These are phyloP conservation scores for Bergia sp. DNA, from an alignment of 92 coral and sea anemone species.

Conservation along the genomic window DNA sequence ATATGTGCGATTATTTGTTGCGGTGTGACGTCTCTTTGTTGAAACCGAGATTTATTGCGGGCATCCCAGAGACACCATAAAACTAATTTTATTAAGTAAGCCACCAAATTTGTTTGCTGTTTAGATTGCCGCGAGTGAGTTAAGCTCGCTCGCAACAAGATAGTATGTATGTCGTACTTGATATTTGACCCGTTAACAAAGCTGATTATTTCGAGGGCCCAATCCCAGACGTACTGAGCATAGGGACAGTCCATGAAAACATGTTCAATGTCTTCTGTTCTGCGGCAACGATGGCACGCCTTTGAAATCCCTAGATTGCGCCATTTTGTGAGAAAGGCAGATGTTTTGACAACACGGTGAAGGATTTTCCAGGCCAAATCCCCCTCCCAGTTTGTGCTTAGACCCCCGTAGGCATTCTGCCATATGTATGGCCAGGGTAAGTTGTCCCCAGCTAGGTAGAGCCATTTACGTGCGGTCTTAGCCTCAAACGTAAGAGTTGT, in stretches of 20 bases:
- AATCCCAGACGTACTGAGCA: constrained; percentile 24
- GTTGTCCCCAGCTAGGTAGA: constrained; percentile 24
- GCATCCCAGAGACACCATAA: neutral
- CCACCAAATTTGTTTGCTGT: constrained; percentile 3
- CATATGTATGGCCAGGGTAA: constrained; percentile 18
- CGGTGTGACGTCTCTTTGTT: neutral
- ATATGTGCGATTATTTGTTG: neutral
- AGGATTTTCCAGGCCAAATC: too few species aligned
- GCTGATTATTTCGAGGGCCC: neutral
- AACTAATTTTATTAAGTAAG: neutral
- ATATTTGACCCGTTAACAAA: constrained; percentile 1
- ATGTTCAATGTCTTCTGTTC: constrained; percentile 36
- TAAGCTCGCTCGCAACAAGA: constrained; percentile 6
- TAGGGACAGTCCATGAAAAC: too few species aligned
- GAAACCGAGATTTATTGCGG: neutral
- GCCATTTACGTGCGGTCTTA: constrained; percentile 17
- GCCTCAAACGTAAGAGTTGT: neutral
- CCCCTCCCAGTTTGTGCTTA: too few species aligned
- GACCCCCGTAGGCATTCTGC: neutral
- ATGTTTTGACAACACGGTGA: too few species aligned
- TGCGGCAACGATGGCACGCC: constrained; percentile 32
- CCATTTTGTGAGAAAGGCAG: too few species aligned
- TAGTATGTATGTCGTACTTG: neutral
- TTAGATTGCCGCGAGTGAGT: neutral
- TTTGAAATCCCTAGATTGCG: constrained; percentile 6